Base-by-base conservation (phyloP, 2,113 vertebrate species). In the Apteryx owenii region DNA sequence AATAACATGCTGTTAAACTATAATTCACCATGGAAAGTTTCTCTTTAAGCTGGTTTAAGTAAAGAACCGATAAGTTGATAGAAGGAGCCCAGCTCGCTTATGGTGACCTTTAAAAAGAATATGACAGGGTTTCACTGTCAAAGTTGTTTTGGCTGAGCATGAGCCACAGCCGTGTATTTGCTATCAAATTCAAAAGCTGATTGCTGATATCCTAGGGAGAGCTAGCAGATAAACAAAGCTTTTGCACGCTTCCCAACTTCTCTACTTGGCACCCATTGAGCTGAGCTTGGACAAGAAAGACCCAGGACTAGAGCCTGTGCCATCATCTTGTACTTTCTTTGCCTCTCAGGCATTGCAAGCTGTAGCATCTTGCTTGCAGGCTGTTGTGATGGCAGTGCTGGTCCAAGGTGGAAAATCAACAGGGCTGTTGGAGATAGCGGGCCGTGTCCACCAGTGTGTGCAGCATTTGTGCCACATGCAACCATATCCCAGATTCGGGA, bases 71-170 rank as follows among this genome's bases (percentile, higher is more conserved):
- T 92, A 14, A 94, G 80, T 16, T 70, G 96, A 97, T 81, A 93
- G 96, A 92, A 88, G 33, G 80, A 96, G 72, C 85, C 38, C 18
- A 8, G 65, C 85, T 85, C 0, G 2, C 77, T 93, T 5, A 12
- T 26, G 31, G 84, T 97, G 97, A 95, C 97, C 96, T 97, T 97
- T 95, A 33, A 40, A 80, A 84, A 36, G 93, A 83, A 80, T 68
- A 85, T 88, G 89, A 73, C 85, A 77, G 81, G 85, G 91, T 70
- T 69, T 88, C 26, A 12, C 93, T 89, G 89, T 62, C 91, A 66
- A 53, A 65, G 85, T 80, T 42, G 56, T 23, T 42, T 12, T n/a
- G 31, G 60, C 48, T 77, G 79, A 65, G n/a, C 1, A 38, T 40
- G 54, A 88, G 82, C 72, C 68, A 31, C 44, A 5, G 83, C 51